Evolutionary conservation across 2,113 vertebrate species (phyloP), one percentile per base, ranked within the genome.

Genomic region (Rhinolophus sinicus): DNA sequence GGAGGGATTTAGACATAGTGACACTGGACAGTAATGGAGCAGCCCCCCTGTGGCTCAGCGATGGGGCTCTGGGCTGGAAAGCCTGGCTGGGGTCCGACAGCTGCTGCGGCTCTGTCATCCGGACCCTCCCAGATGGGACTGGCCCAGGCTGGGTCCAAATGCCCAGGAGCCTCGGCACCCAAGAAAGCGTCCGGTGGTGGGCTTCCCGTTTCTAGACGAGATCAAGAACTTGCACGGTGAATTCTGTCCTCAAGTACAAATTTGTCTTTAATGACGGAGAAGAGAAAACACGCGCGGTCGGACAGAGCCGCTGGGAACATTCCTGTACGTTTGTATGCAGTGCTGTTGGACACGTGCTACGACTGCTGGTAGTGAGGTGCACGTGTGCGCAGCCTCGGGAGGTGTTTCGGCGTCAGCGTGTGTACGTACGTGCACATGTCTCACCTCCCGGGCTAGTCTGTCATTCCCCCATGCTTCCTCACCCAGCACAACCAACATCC

Each of bases 291-390:
- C 2, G 19, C 19, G 1, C 26, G 38, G 19, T 54, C 58, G 18
- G 56, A 30, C 8, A 0, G 3, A 13, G 38, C 88, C 1, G 28
- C 12, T 6, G 19, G 7, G n/a, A 1, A 1, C 1, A 0, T 15
- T 62, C 72, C 22, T 22, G 30, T 4, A 0, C 1, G 0, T 24
- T 8, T 0, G 8, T 0, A 0, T 3, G 18, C n/a, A 2, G 64
- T 13, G 21, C 81, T 9, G 44, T 8, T 0, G 52, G 72, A 19
- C 73, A 10, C 1, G 0, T 3, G 0, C 22, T 0, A 4, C 60
- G 73, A 4, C 60, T 26, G 58, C 60, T 30, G 12, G 47, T 7
- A 0, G 14, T 1, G 2, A 16, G 54, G 16, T 0, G 0, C 2
- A 0, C 33, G 0, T 1, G 0, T 0, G 5, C 4, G 21, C 28